Evolutionary conservation across 2,888 invertebrate species (phyloP).

Genomic region (Dusona sp.): DNA sequence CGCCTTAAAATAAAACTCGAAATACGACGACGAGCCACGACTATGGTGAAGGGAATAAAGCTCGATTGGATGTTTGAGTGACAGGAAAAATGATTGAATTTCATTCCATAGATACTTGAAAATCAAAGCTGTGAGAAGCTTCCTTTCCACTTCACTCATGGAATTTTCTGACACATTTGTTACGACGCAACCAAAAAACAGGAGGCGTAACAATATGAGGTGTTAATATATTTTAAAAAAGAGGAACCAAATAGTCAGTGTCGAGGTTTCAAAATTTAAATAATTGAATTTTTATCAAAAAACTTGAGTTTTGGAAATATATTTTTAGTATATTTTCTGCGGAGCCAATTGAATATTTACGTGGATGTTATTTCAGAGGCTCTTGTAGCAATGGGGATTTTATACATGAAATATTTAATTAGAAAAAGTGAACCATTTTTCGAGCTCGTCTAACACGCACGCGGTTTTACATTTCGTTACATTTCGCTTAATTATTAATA

Average conservation of each 20-base stretch:
- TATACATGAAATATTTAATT: constrained; percentile 2
- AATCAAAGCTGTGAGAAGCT: constrained; percentile 27
- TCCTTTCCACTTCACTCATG: background rate
- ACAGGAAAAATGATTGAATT: constrained; percentile 58
- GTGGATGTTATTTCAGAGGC: background rate
- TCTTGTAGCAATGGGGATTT: background rate
- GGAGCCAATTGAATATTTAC: background rate
- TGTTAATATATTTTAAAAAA: background rate
- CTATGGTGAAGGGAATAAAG: background rate
- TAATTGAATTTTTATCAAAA: background rate
- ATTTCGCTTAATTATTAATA: background rate
- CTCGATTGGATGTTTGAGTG: constrained; percentile 60
- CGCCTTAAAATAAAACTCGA: background rate
- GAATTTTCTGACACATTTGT: constrained; percentile 29
- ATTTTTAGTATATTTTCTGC: background rate
- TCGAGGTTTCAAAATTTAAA: background rate
- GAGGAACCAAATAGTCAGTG: background rate
- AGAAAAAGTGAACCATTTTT: background rate
- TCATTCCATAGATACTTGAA: constrained; percentile 38
- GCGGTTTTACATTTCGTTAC: background rate
- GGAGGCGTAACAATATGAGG: background rate
- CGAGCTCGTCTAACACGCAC: background rate
- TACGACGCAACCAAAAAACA: background rate
- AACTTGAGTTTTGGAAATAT: background rate
- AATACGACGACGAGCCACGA: constrained; percentile 5